Evolutionary conservation across 2,797 vertebrate species (phyloP).

Genomic region (Enteromius unitaeniatus): DNA sequence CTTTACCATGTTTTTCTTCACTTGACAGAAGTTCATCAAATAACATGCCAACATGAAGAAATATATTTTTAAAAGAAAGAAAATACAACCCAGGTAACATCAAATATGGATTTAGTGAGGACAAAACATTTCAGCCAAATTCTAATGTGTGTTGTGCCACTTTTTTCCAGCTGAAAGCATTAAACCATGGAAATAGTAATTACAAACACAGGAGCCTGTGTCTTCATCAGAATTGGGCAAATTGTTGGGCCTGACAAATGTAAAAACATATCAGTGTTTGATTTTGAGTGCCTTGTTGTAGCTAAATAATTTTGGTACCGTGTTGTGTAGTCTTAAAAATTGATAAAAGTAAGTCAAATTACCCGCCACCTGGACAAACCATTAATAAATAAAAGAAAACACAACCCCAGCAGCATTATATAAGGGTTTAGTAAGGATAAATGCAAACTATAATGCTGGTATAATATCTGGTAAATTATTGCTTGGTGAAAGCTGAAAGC

Average conservation of each 20-base stretch:
- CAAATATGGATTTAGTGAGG: neutral
- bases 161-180: neutral
- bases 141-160: neutral
- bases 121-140: neutral
- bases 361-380: too few species aligned
- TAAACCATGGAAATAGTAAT: neutral
- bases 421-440: neutral
- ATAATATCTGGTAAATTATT: neutral
- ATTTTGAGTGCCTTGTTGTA: neutral
- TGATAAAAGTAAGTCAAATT: neutral
- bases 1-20: neutral
- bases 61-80: neutral
- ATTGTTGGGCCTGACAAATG: neutral
- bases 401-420: neutral
- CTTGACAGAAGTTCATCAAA: neutral
- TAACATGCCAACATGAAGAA: neutral
- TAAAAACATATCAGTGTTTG: neutral
- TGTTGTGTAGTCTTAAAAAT: neutral
- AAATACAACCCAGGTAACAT: neutral
- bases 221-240: neutral
- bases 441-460: neutral
- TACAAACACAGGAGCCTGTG: neutral
- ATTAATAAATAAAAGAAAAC: neutral
- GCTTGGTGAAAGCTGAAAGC: neutral
- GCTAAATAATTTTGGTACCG: neutral